Evolutionary conservation across 2,888 invertebrate genomes (phyloP).

Genomic region (Labia minor): DNA sequence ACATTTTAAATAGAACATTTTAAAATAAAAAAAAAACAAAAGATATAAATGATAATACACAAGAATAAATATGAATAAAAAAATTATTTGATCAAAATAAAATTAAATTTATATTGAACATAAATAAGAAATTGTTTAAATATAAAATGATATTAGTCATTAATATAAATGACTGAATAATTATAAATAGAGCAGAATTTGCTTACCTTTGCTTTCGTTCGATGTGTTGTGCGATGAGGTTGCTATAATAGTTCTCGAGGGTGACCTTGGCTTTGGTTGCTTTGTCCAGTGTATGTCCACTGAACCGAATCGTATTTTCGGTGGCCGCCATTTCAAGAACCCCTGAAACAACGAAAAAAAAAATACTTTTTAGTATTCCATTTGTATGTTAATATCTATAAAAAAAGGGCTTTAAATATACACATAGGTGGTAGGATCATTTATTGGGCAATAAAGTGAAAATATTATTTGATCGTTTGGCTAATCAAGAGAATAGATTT

Average conservation of each 20-base stretch:
- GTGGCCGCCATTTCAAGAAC: constrained; percentile 76
- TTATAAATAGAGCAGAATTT: too few relatives aligned
- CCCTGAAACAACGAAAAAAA: constrained; percentile 45
- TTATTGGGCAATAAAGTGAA: neutral
- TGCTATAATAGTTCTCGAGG: constrained; percentile 97
- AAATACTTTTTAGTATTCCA: too few relatives aligned
- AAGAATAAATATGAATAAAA: too few relatives aligned
- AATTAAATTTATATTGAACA: too few relatives aligned
- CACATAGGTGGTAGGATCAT: neutral
- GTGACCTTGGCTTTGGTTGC: constrained; percentile 98
- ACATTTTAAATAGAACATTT: too few relatives aligned
- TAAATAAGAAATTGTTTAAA: too few relatives aligned
- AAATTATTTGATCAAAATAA: too few relatives aligned
- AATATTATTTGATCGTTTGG: neutral
- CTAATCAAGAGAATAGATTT: too few relatives aligned
- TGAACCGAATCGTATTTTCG: constrained; percentile 79
- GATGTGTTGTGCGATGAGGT: constrained; percentile 92
- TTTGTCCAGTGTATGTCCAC: constrained; percentile 95
- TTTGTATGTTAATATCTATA: neutral
- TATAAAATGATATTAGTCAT: too few relatives aligned
- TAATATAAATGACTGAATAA: too few relatives aligned
- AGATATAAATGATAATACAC: too few relatives aligned
- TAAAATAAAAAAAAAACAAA: too few relatives aligned
- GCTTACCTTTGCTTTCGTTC: constrained; percentile 86
- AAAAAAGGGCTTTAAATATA: neutral